A percentile compares a stretch with the other conserved stretches of the same genome.
Conservation (phyloP, 2,113 vertebrate species). For the Nettapus auritus region DNA sequence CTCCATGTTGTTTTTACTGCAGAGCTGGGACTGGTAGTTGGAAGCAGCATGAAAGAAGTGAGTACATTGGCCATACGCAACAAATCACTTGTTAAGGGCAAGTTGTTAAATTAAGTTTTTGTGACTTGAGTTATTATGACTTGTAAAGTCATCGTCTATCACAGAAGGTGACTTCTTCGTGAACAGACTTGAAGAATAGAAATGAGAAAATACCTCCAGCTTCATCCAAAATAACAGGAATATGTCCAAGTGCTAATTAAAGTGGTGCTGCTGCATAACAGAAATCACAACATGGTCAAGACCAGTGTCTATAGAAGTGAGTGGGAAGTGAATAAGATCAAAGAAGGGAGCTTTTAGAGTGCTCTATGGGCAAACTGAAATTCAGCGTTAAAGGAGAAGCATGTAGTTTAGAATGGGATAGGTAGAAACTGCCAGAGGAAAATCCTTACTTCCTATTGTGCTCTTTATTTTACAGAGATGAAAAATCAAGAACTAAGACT, state of each 20-base stretch:
- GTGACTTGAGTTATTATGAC: neutral
- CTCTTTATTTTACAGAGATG: neutral
- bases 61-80: neutral
- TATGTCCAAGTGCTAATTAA: slow-evolving; percentile 1
- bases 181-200: neutral
- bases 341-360: neutral
- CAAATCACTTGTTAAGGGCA: neutral
- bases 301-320: neutral
- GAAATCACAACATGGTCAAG: neutral
- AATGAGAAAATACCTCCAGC: neutral
- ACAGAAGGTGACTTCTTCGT: neutral
- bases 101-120: neutral
- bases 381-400: neutral
- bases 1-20: neutral
- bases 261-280: neutral
- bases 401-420: neutral
- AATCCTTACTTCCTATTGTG: neutral
- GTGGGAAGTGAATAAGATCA: neutral
- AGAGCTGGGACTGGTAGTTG: neutral
- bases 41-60: neutral
- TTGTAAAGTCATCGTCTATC: neutral
- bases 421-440: neutral
- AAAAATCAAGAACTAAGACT: neutral
- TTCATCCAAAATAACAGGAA: neutral
- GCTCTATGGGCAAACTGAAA: neutral